phyloP scores from a whole-genome alignment of 2,113 vertebrate species.

The Sclerurus mexicanus region DNA sequence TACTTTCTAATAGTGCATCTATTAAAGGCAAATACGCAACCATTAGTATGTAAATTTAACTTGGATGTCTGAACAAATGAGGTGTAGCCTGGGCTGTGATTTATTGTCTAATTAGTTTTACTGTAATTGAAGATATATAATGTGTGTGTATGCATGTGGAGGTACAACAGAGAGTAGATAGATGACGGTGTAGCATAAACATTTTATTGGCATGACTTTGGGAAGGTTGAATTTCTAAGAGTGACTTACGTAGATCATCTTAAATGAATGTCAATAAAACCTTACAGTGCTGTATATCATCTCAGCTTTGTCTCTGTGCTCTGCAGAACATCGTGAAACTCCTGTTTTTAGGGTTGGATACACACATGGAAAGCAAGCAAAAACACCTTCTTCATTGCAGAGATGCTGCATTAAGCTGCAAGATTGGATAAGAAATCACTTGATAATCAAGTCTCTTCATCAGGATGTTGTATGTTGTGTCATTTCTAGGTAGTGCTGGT shows the following conservation, averaged over 20 bases:
- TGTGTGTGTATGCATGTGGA: not conserved
- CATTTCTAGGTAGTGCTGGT: not conserved
- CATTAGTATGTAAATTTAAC: constrained; percentile 71
- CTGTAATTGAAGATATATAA: constrained; percentile 28
- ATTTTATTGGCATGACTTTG: constrained; percentile 13
- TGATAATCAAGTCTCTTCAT: not conserved
- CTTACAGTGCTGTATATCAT: not conserved
- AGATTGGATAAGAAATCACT: not conserved
- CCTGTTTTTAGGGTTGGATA: not conserved
- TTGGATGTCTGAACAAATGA: constrained; percentile 58
- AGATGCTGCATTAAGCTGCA: not conserved
- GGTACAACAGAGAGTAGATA: not conserved
- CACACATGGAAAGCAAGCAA: not conserved
- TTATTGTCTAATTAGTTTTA: constrained; percentile 59
- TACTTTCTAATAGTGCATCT: constrained; percentile 56
- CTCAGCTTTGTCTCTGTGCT: not conserved
- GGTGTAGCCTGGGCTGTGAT: constrained; percentile 35
- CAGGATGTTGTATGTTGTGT: not conserved
- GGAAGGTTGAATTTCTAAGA: not conserved
- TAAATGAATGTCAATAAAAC: not conserved
- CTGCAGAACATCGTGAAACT: not conserved
- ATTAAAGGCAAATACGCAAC: constrained; percentile 57
- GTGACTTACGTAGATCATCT: not conserved
- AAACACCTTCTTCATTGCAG: not conserved
- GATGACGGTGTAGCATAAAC: not conserved